phyloP scores from a whole-genome alignment of 1,140 invertebrate species.

The Hyposmocoma kahamanoa region DNA sequence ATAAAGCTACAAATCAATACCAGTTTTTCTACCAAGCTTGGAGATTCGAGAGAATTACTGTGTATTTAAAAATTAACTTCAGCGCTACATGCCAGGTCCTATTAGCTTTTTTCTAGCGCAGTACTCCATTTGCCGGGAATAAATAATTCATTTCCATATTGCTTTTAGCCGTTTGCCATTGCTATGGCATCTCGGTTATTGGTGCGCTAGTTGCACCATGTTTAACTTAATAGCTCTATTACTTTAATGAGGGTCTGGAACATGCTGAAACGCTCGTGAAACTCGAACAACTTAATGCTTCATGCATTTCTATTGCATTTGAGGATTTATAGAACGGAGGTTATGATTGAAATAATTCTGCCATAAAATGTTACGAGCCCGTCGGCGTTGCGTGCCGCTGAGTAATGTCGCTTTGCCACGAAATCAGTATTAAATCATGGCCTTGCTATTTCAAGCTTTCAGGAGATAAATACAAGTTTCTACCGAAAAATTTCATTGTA shows the following conservation, averaged over 20 bases:
- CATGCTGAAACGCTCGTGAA: constrained; percentile 18
- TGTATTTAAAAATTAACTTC: background rate
- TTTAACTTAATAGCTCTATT: constrained; percentile 50
- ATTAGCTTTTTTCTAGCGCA: background rate
- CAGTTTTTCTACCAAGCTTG: no score
- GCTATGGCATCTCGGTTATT: constrained; percentile 34
- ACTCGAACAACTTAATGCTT: constrained; percentile 27
- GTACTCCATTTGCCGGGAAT: constrained; percentile 9
- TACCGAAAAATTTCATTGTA: background rate
- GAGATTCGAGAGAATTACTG: no score
- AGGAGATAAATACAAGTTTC: background rate
- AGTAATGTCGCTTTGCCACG: background rate
- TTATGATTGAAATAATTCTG: constrained; percentile 1
- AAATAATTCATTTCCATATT: constrained; percentile 32
- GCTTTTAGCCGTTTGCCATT: constrained; percentile 24
- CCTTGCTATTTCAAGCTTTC: background rate
- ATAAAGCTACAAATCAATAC: no score
- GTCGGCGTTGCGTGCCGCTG: background rate
- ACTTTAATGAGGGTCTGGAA: constrained; percentile 33
- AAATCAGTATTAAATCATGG: background rate
- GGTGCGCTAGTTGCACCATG: constrained; percentile 16
- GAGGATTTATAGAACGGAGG: background rate
- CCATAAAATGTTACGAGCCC: background rate
- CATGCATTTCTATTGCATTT: constrained; percentile 8
- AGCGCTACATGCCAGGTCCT: background rate